Percentiles rank a stretch among this genome's conserved stretches.
phyloP scores from a whole-genome alignment of 2,797 vertebrate genomes.

The Urocyon cinereoargenteus region DNA sequence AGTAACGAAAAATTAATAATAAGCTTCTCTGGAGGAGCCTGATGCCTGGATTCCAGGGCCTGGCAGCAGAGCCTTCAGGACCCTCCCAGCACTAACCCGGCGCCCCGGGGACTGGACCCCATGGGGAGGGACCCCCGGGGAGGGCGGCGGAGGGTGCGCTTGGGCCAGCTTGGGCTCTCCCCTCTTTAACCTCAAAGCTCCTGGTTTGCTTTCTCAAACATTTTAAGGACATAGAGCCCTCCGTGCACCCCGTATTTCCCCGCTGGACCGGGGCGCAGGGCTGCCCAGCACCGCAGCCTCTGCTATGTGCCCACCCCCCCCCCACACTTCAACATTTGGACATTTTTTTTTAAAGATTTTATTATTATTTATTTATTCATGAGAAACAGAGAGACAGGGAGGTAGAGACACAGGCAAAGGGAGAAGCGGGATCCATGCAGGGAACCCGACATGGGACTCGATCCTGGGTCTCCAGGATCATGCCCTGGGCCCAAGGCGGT shows the following conservation, averaged over 20 bases:
- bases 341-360: too few species aligned
- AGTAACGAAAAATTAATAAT: neutral
- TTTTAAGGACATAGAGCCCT: neutral
- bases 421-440: too few species aligned
- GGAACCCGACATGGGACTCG: too few species aligned
- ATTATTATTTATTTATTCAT: too few species aligned
- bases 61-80: neutral
- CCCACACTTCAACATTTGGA: too few species aligned
- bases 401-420: too few species aligned
- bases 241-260: accelerated
- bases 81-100: neutral
- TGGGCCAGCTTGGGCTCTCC: neutral
- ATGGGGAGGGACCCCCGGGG: neutral
- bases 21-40: neutral
- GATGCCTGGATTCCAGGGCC: neutral
- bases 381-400: too few species aligned
- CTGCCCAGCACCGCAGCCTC: neutral
- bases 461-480: too few species aligned
- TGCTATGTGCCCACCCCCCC: too few species aligned
- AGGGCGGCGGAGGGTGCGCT: neutral
- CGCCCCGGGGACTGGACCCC: neutral
- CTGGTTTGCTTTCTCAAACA: neutral
- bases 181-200: neutral
- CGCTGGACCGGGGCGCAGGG: neutral
- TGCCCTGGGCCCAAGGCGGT: too few species aligned